Evolutionary conservation across 2,797 vertebrate genomes (phyloP).

Genomic region (Dermochelys coriacea): DNA sequence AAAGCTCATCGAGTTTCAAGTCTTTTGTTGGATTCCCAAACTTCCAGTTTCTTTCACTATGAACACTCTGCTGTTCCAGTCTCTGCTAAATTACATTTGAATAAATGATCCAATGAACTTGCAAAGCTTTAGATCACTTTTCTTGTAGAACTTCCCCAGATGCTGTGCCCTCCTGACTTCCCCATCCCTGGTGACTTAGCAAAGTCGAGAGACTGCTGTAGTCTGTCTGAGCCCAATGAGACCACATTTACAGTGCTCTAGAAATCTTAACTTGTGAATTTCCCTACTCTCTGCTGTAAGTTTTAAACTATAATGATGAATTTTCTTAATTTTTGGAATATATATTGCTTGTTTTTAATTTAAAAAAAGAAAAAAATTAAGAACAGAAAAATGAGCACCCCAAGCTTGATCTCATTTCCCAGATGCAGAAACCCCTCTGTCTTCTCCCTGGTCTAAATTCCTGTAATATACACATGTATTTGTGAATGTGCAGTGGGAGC

Average conservation of each 20-base stretch:
- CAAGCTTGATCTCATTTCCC: background rate
- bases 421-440: background rate
- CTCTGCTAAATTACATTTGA: background rate
- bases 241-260: background rate
- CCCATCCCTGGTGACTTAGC: background rate
- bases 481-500: background rate
- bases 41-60: background rate
- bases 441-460: background rate
- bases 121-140: background rate
- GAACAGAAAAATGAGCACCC: background rate
- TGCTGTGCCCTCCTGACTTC: background rate
- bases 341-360: background rate
- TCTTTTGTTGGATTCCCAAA: background rate
- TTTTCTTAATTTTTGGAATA: fast-evolving
- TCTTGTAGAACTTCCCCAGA: background rate
- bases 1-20: background rate
- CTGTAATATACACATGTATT: background rate
- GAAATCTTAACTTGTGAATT: background rate
- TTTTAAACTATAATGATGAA: background rate
- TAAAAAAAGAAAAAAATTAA: background rate
- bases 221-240: background rate
- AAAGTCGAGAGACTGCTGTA: background rate
- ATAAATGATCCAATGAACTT: background rate
- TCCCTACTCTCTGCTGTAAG: background rate
- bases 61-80: background rate